Conservation (phyloP, 2,113 vertebrate species). For the Acrocephalus arundinaceus region DNA sequence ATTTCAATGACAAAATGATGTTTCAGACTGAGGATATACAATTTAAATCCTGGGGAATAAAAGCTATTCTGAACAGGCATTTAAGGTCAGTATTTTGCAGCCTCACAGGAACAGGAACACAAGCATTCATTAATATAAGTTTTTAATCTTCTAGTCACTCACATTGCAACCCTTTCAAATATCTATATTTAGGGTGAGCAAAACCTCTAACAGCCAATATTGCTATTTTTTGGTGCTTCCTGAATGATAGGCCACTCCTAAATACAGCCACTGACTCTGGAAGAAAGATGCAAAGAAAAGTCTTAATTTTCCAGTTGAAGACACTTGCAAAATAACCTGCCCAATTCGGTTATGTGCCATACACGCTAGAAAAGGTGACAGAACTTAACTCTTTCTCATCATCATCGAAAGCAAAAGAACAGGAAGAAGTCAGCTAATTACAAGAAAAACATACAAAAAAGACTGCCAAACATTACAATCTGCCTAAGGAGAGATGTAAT, state of each 20-base stretch:
- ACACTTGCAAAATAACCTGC: conserved; percentile 47
- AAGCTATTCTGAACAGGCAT: background rate
- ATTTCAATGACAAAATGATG: background rate
- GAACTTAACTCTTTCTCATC: conserved; percentile 22
- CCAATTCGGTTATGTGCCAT: conserved; percentile 1
- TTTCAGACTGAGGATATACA: background rate
- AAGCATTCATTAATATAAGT: background rate
- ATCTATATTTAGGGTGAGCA: background rate
- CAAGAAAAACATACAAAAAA: background rate
- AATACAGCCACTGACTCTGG: background rate
- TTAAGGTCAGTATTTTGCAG: background rate
- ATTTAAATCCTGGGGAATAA: background rate
- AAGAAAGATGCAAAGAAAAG: conserved; percentile 5
- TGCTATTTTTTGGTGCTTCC: background rate
- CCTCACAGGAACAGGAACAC: background rate
- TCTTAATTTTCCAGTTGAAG: conserved; percentile 54
- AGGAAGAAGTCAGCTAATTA: background rate
- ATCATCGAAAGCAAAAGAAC: background rate
- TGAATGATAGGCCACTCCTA: background rate
- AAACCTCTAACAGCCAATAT: background rate
- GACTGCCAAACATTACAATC: background rate
- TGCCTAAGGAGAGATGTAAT: background rate
- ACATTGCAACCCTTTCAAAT: background rate
- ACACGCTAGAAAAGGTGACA: background rate
- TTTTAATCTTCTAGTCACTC: background rate